These are phyloP conservation scores for Poecile montanus DNA, from an alignment of 2,797 vertebrate species.

Conservation along the genomic window DNA sequence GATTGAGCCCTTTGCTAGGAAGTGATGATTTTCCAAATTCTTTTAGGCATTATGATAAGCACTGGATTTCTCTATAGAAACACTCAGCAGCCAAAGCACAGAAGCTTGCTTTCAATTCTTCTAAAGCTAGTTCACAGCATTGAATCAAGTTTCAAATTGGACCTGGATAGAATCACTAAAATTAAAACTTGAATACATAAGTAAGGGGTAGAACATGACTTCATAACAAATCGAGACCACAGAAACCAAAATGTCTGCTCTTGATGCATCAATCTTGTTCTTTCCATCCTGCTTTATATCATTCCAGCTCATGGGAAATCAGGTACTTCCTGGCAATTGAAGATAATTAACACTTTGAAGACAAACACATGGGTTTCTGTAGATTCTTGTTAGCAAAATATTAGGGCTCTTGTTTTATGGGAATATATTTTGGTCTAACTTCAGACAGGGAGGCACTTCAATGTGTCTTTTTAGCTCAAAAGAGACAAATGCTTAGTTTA, in stretches of 20 bases:
- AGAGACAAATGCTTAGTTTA: neutral
- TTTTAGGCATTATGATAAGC: neutral
- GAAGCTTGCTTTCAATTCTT: neutral
- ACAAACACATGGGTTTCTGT: neutral
- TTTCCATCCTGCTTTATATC: neutral
- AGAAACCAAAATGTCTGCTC: neutral
- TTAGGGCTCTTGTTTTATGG: neutral
- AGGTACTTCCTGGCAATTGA: conserved; percentile 1
- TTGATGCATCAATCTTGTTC: neutral
- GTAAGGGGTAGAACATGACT: neutral
- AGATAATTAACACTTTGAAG: conserved; percentile 39
- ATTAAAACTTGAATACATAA: neutral
- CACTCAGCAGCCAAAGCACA: neutral
- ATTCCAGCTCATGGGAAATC: conserved; percentile 15
- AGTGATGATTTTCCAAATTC: neutral
- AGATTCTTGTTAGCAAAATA: neutral
- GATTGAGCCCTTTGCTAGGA: neutral
- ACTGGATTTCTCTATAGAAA: neutral
- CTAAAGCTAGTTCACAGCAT: neutral
- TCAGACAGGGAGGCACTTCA: neutral
- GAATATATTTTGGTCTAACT: neutral
- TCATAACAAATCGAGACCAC: neutral
- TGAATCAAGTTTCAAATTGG: neutral
- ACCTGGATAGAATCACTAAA: neutral
- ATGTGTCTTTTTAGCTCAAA: neutral